Evolutionary conservation across 2,113 vertebrate species (phyloP).

Genomic region (Ceuthmochares aereus): DNA sequence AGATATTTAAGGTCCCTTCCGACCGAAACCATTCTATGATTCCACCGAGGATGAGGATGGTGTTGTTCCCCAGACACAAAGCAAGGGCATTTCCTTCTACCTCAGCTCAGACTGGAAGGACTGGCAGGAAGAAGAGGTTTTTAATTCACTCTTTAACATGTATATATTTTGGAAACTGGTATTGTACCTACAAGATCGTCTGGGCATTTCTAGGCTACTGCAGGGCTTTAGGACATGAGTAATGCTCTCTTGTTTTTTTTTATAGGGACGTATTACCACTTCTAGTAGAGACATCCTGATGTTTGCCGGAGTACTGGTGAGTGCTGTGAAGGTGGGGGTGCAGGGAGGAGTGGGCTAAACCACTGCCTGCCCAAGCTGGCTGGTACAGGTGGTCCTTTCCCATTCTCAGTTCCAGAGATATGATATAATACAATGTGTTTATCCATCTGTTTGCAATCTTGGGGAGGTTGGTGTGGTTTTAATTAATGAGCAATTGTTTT

Average conservation of each 20-base stretch:
- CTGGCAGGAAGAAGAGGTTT: background rate
- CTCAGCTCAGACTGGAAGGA: background rate
- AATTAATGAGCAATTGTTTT: conserved; percentile 75
- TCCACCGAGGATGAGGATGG: background rate
- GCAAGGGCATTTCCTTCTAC: background rate
- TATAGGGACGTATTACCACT: fast-evolving
- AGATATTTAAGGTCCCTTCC: too few relatives aligned
- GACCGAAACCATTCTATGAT: too few relatives aligned
- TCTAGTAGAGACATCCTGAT: background rate
- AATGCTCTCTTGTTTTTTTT: background rate
- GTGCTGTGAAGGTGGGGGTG: background rate
- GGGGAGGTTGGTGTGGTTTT: conserved; percentile 56
- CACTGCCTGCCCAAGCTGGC: background rate
- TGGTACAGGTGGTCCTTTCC: conserved; percentile 63
- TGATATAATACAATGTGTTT: conserved; percentile 50
- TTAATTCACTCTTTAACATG: background rate
- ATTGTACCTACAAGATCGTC: background rate
- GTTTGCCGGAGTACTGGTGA: background rate
- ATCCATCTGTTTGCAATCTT: conserved; percentile 64
- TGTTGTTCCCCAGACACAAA: background rate
- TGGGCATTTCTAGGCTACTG: background rate
- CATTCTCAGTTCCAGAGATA: conserved; percentile 25
- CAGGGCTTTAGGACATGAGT: background rate
- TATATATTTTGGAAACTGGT: too few relatives aligned
- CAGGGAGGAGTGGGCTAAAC: background rate